Conservation (phyloP, 2,797 vertebrate species). For the Acipenser oxyrinchus region DNA sequence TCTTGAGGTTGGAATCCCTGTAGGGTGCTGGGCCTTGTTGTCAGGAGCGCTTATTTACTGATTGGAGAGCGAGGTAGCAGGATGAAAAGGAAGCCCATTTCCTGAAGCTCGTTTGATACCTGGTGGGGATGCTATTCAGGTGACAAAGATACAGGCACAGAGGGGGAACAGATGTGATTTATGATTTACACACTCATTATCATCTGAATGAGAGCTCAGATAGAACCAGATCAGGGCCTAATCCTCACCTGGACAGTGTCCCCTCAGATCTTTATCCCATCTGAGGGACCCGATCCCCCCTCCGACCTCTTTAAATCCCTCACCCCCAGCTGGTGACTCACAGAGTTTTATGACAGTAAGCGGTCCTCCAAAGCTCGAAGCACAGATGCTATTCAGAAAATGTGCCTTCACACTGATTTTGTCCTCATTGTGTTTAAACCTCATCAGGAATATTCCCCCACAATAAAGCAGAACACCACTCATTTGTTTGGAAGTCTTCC, state of each 20-base stretch:
- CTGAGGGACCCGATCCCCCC: constrained; percentile 78
- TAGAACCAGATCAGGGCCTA: constrained; percentile 74
- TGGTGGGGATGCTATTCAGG: constrained; percentile 97
- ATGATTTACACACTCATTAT: constrained; percentile 97
- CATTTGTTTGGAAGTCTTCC: constrained; percentile 63
- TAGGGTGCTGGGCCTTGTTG: constrained; percentile 59
- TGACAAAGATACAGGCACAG: constrained; percentile 83
- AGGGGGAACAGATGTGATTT: constrained; percentile 97
- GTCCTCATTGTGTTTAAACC: constrained; percentile 67
- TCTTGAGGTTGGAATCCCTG: constrained; percentile 53
- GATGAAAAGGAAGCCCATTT: constrained; percentile 79
- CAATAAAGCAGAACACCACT: constrained; percentile 57
- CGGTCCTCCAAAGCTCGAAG: constrained; percentile 72
- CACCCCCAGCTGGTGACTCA: constrained; percentile 83
- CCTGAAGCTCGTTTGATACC: constrained; percentile 96
- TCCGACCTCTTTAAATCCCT: constrained; percentile 65
- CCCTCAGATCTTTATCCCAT: constrained; percentile 94
- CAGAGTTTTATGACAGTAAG: constrained; percentile 78
- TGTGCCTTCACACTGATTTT: constrained; percentile 72
- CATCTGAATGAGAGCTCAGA: constrained; percentile 92
- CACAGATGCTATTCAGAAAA: constrained; percentile 78
- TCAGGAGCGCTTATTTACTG: constrained; percentile 73
- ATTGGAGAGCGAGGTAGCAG: constrained; percentile 75
- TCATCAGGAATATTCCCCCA: constrained; percentile 72
- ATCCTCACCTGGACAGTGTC: constrained; percentile 92